Percentiles rank a stretch among this genome's conserved stretches.
Conservation (phyloP, 2,797 vertebrate genomes). For the Coluber constrictor region DNA sequence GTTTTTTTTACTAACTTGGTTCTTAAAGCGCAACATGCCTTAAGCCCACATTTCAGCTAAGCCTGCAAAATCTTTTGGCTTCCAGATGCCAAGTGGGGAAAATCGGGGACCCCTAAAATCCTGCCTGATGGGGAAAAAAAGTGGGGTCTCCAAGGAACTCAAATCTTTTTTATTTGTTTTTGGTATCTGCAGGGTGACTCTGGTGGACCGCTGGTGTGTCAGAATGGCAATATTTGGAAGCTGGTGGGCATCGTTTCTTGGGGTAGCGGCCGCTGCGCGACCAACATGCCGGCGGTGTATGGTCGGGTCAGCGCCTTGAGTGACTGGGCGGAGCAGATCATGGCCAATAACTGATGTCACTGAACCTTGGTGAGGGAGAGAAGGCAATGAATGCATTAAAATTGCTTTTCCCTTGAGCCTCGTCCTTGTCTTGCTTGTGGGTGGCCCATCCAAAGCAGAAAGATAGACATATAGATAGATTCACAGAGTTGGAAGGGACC, state of each 20-base stretch:
- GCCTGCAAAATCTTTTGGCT: background rate
- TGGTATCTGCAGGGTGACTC: slow-evolving; percentile 76
- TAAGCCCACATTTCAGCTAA: background rate
- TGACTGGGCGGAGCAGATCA: slow-evolving; percentile 70
- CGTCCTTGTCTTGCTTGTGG: background rate
- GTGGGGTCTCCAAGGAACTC: background rate
- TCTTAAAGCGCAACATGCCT: background rate
- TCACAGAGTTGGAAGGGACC: no score
- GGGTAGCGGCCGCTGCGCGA: slow-evolving; percentile 75
- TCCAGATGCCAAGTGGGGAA: background rate
- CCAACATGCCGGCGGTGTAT: slow-evolving; percentile 68
- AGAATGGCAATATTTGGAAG: slow-evolving; percentile 74
- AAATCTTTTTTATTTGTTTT: background rate
- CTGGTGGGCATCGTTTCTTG: slow-evolving; percentile 83
- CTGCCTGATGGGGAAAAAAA: background rate
- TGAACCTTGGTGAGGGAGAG: background rate
- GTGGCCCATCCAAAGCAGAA: background rate
- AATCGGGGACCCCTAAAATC: background rate
- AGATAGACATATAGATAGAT: no score
- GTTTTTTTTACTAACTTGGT: background rate
- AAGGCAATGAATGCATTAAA: background rate
- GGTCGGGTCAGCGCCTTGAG: slow-evolving; percentile 75
- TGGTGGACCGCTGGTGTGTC: slow-evolving; percentile 81
- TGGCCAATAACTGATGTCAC: slow-evolving; percentile 70
- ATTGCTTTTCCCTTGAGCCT: background rate